Percentiles rank a stretch among this genome's conserved stretches.
Conservation (phyloP, 2,888 invertebrate genomes). For the Dyspetes luteomarginatus region DNA sequence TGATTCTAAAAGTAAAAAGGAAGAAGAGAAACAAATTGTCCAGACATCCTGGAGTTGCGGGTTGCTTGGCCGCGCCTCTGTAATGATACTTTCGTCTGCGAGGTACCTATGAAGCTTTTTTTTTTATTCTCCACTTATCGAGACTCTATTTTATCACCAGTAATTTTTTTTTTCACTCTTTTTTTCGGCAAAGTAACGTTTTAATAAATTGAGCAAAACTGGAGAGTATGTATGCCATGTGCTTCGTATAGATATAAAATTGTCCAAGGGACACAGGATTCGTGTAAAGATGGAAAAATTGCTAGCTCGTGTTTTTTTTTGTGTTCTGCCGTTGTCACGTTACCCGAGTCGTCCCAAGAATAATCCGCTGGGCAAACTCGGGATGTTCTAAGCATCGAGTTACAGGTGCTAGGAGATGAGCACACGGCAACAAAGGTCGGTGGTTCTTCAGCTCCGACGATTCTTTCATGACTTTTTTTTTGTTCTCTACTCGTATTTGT, state of each 20-base stretch:
- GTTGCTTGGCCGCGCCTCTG: slow-evolving; percentile 64
- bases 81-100: slow-evolving; percentile 24
- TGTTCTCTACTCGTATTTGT: slow-evolving; percentile 8
- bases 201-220: background rate
- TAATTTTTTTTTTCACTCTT: background rate
- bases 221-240: slow-evolving; percentile 23
- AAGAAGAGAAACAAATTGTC: slow-evolving; percentile 39
- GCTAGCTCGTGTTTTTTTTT: background rate
- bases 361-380: background rate
- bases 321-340: background rate
- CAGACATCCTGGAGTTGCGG: slow-evolving; percentile 34
- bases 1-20: background rate
- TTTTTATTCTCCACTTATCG: background rate
- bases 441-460: slow-evolving; percentile 27
- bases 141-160: background rate
- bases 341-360: slow-evolving; percentile 4
- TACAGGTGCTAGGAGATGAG: slow-evolving; percentile 59
- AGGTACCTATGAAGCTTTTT: background rate
- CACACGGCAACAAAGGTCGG: slow-evolving; percentile 56
- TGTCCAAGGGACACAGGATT: background rate
- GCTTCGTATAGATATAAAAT: slow-evolving; percentile 18
- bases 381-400: slow-evolving; percentile 42
- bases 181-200: background rate
- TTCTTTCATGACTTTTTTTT: slow-evolving; percentile 33
- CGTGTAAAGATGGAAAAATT: background rate